These are phyloP conservation scores for Drosophila sturtevanti DNA, from an alignment of 1,140 invertebrate species.

Conservation along the genomic window DNA sequence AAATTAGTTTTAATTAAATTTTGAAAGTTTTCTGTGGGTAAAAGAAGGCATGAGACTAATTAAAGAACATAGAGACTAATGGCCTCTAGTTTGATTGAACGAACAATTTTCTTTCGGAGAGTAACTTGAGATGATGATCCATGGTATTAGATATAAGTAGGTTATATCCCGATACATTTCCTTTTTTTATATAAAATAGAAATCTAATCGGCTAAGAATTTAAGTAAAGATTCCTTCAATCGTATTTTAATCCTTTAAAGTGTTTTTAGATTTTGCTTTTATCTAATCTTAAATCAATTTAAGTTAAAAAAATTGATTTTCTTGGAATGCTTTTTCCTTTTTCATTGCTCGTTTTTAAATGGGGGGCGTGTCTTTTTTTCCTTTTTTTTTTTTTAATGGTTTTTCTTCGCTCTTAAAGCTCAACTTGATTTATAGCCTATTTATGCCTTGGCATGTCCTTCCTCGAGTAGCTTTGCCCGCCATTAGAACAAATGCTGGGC, in stretches of 20 bases:
- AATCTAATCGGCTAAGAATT: no score
- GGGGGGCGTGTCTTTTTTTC: neutral
- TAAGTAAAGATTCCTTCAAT: no score
- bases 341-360: neutral
- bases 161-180: no score
- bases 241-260: no score
- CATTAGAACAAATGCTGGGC: constrained; percentile 50
- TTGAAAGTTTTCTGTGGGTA: constrained; percentile 8
- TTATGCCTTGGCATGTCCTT: constrained; percentile 21
- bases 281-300: neutral
- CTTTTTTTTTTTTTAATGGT: neutral
- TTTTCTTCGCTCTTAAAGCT: constrained; percentile 11
- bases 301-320: neutral
- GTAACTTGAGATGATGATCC: neutral
- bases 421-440: constrained; percentile 12
- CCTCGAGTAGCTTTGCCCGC: constrained; percentile 36
- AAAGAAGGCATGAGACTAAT: neutral
- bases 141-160: no score
- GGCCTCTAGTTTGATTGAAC: neutral
- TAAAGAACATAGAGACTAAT: neutral
- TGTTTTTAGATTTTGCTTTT: neutral
- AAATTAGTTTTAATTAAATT: constrained; percentile 63
- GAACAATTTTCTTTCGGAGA: neutral
- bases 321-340: neutral
- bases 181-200: no score